A percentile compares a stretch with the other conserved stretches of the same genome.
phyloP scores from a whole-genome alignment of 1,140 invertebrate species.

The Laupala kohalensis region DNA sequence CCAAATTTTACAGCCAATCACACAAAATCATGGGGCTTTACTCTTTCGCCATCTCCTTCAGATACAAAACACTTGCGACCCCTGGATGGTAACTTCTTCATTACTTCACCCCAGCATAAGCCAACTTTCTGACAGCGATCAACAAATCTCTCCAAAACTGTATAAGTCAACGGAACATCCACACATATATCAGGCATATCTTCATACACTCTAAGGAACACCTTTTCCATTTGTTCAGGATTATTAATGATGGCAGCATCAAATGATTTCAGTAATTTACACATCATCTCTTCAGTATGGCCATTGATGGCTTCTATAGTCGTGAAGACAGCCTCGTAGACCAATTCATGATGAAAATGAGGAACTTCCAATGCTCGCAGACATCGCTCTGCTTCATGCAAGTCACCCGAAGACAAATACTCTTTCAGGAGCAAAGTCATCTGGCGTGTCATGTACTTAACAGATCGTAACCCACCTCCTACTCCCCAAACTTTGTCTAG shows the following conservation, averaged over 20 bases:
- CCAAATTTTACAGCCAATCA: slow-evolving; percentile 18
- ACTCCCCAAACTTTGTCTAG: slow-evolving; percentile 89
- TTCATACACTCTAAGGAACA: slow-evolving; percentile 70
- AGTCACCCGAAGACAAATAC: slow-evolving; percentile 70
- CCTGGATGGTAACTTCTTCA: slow-evolving; percentile 61
- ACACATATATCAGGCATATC: slow-evolving; percentile 81
- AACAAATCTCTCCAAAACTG: slow-evolving; percentile 70
- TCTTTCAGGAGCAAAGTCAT: slow-evolving; percentile 77
- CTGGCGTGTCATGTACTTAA: slow-evolving; percentile 75
- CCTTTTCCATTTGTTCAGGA: slow-evolving; percentile 71
- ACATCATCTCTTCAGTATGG: slow-evolving; percentile 60
- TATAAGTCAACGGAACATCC: slow-evolving; percentile 82
- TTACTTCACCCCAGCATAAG: slow-evolving; percentile 51
- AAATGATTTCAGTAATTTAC: slow-evolving; percentile 62
- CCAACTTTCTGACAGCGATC: slow-evolving; percentile 53
- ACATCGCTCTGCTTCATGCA: slow-evolving; percentile 65
- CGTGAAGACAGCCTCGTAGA: slow-evolving; percentile 75
- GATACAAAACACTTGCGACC: slow-evolving; percentile 88
- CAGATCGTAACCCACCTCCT: slow-evolving; percentile 72
- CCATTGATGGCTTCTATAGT: slow-evolving; percentile 70
- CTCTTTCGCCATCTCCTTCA: slow-evolving; percentile 75
- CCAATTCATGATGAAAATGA: slow-evolving; percentile 88
- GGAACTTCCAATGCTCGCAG: slow-evolving; percentile 78
- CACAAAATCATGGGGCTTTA: slow-evolving; percentile 52
- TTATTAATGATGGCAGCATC: slow-evolving; percentile 61